phyloP scores from a whole-genome alignment of 2,888 invertebrate genomes.

The Lucinisca nassula region DNA sequence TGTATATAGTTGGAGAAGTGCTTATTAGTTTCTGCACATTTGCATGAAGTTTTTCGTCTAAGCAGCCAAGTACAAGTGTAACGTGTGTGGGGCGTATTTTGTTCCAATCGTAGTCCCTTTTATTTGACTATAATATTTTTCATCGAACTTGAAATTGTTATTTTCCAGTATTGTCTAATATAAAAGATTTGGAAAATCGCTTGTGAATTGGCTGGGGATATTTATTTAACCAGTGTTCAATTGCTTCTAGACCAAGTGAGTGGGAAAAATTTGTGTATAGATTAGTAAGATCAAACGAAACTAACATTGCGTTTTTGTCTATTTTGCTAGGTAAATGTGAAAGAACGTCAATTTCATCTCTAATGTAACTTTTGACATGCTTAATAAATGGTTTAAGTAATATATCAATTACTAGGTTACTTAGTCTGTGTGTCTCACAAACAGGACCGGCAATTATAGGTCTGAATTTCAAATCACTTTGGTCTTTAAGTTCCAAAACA shows the following conservation, averaged over 20 bases:
- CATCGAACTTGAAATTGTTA: background rate
- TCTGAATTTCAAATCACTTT: background rate
- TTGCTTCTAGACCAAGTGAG: background rate
- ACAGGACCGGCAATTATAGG: background rate
- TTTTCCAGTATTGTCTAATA: background rate
- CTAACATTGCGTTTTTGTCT: background rate
- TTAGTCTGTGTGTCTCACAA: background rate
- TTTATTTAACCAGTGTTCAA: background rate
- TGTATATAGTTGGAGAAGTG: background rate
- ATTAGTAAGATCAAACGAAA: background rate
- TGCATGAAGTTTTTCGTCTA: background rate
- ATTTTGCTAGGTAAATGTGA: too few species aligned
- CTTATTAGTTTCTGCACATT: background rate
- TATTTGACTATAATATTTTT: background rate
- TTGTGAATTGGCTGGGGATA: background rate
- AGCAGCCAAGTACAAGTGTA: background rate
- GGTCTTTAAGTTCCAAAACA: slow-evolving; percentile 3
- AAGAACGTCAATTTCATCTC: background rate
- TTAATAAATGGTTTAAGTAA: background rate
- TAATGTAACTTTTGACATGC: background rate
- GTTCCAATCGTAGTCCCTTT: background rate
- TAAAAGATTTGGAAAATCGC: background rate
- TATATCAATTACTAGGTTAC: too few species aligned
- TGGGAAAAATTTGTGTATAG: background rate
- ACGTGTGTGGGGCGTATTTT: background rate